Percentiles rank a stretch among this genome's conserved stretches.
Evolutionary conservation across 2,113 vertebrate genomes (phyloP).

Genomic region (Prinia subflava): DNA sequence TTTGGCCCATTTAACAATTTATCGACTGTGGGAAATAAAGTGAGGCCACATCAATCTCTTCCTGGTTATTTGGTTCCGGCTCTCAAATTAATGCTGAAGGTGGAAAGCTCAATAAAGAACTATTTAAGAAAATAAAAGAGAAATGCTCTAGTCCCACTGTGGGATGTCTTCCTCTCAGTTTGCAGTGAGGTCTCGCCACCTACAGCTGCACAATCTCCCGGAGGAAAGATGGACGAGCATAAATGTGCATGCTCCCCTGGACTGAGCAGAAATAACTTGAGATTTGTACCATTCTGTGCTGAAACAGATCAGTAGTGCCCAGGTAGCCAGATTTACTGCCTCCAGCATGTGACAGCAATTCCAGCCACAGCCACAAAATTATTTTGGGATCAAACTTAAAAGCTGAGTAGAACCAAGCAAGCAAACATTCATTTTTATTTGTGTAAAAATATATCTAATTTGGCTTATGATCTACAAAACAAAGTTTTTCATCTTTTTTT

Average conservation of each 20-base stretch:
- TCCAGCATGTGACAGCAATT: not conserved
- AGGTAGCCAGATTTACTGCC: conserved; percentile 23
- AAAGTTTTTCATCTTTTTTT: not conserved
- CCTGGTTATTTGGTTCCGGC: conserved; percentile 52
- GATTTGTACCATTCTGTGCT: not conserved
- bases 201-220: not conserved
- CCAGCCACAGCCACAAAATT: not conserved
- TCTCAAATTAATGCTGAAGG: conserved; percentile 53
- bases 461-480: not conserved
- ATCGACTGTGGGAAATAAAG: conserved; percentile 54
- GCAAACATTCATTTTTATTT: not conserved
- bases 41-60: conserved; percentile 54
- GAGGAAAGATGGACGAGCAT: not conserved
- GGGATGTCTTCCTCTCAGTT: not conserved
- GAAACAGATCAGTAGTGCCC: not conserved
- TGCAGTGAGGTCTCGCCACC: not conserved
- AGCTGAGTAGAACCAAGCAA: not conserved
- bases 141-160: not conserved
- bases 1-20: conserved; percentile 57
- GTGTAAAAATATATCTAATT: not conserved
- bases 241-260: not conserved
- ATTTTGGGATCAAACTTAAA: conserved; percentile 22
- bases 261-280: conserved; percentile 16
- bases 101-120: conserved; percentile 31
- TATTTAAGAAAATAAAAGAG: conserved; percentile 2